A percentile compares a stretch with the other conserved stretches of the same genome.
These are phyloP conservation scores for Caenorhabditis sp. DNA, from an alignment of 2,888 invertebrate species.

Conservation along the genomic window DNA sequence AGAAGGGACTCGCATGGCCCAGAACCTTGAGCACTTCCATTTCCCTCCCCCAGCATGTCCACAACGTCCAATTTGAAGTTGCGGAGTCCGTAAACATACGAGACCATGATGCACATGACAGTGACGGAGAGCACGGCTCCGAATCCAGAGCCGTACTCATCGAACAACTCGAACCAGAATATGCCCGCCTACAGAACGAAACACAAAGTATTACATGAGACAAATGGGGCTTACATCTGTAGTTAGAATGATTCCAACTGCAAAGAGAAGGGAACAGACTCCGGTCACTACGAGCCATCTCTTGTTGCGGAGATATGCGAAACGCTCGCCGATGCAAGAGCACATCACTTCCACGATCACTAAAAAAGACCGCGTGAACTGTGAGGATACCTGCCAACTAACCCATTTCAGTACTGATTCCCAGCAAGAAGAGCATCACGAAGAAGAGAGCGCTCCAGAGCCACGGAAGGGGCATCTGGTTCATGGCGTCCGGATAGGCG, in stretches of 20 bases:
- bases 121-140: slow-evolving; percentile 20
- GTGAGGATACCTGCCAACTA: too few species aligned
- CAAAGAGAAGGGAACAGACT: background rate
- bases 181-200: slow-evolving; percentile 31
- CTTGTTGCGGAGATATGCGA: slow-evolving; percentile 4
- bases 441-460: slow-evolving; percentile 80
- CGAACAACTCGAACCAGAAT: slow-evolving; percentile 46
- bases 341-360: slow-evolving; percentile 38
- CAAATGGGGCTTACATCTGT: slow-evolving; percentile 18
- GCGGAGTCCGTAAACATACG: slow-evolving; percentile 16
- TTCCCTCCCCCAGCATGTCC: slow-evolving; percentile 10
- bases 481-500: slow-evolving; percentile 79
- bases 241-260: slow-evolving; percentile 16
- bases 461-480: slow-evolving; percentile 78
- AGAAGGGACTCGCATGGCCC: slow-evolving; percentile 14
- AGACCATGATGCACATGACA: slow-evolving; percentile 10
- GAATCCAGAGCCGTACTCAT: slow-evolving; percentile 41
- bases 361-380: background rate
- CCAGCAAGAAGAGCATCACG: slow-evolving; percentile 80
- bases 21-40: too few species aligned
- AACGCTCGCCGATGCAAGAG: slow-evolving; percentile 27
- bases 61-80: slow-evolving; percentile 18
- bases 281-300: slow-evolving; percentile 12
- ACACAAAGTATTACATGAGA: too few species aligned
- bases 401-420: slow-evolving; percentile 71